Percentiles rank a stretch among this genome's conserved stretches.
Evolutionary conservation across 2,888 invertebrate species (phyloP).

Genomic region (Drosophila dives): DNA sequence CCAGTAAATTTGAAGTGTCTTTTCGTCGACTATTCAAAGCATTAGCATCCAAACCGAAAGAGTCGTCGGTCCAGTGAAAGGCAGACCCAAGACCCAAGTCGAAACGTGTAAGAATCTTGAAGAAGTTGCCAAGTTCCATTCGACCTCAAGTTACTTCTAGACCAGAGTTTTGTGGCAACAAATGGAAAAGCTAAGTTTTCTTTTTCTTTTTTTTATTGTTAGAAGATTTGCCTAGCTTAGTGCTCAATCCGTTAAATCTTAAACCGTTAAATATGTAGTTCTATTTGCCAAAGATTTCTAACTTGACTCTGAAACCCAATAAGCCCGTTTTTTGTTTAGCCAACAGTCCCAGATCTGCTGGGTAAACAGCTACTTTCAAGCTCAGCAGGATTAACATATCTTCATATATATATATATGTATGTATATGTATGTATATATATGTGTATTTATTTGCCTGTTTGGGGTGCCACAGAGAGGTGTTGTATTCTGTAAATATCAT

Average conservation of each 20-base stretch:
- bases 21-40: slow-evolving; percentile 22
- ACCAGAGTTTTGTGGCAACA: background rate
- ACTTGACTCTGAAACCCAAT: background rate
- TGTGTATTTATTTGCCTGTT: slow-evolving; percentile 32
- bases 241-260: background rate
- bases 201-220: background rate
- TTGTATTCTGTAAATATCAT: slow-evolving; percentile 24
- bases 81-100: background rate
- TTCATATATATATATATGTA: background rate
- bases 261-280: background rate
- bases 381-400: slow-evolving; percentile 38
- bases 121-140: too few relatives aligned
- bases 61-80: slow-evolving; percentile 3
- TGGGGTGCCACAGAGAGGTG: slow-evolving; percentile 29
- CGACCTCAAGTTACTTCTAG: background rate
- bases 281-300: background rate
- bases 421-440: background rate
- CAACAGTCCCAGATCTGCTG: background rate
- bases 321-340: background rate
- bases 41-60: slow-evolving; percentile 1
- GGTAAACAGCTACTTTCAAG: slow-evolving; percentile 8
- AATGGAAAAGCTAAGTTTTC: background rate
- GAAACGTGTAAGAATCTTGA: background rate
- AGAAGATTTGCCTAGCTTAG: background rate
- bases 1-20: slow-evolving; percentile 36